phyloP scores from a whole-genome alignment of 2,888 invertebrate genomes.

The Drosophila niveifrons region DNA sequence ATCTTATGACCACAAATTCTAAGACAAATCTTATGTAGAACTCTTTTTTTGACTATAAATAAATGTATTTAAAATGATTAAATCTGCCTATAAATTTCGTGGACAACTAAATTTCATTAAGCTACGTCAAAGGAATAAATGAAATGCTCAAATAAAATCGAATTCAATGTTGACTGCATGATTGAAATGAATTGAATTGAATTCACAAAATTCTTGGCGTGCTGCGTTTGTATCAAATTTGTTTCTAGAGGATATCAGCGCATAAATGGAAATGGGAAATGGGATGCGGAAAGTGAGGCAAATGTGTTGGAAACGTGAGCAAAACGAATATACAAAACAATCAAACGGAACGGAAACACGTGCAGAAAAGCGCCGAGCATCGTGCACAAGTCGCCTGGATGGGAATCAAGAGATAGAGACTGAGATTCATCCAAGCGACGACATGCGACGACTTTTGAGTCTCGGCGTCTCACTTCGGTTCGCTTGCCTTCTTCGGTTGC shows the following conservation, averaged over 20 bases:
- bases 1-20: too few species aligned
- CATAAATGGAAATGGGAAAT: slow-evolving; percentile 13
- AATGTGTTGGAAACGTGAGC: slow-evolving; percentile 55
- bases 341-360: slow-evolving; percentile 76
- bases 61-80: too few species aligned
- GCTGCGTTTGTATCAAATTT: slow-evolving; percentile 62
- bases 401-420: background rate
- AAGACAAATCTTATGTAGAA: too few species aligned
- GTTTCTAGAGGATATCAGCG: slow-evolving; percentile 10
- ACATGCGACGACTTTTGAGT: slow-evolving; percentile 14
- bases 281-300: slow-evolving; percentile 8
- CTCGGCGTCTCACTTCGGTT: slow-evolving; percentile 66
- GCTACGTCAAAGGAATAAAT: background rate
- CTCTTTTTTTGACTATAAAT: too few species aligned
- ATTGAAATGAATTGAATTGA: slow-evolving; percentile 6
- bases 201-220: slow-evolving; percentile 46
- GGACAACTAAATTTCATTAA: too few species aligned
- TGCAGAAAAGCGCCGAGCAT: slow-evolving; percentile 65
- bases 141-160: background rate
- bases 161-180: slow-evolving; percentile 7
- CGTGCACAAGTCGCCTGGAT: slow-evolving; percentile 47
- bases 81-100: too few species aligned
- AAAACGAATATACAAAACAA: slow-evolving; percentile 81
- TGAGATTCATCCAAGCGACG: slow-evolving; percentile 34
- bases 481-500: slow-evolving; percentile 83